Percentiles rank a stretch among this genome's conserved stretches.
Evolutionary conservation across 2,888 invertebrate species (phyloP).

Genomic region (Osedax frankpressi): DNA sequence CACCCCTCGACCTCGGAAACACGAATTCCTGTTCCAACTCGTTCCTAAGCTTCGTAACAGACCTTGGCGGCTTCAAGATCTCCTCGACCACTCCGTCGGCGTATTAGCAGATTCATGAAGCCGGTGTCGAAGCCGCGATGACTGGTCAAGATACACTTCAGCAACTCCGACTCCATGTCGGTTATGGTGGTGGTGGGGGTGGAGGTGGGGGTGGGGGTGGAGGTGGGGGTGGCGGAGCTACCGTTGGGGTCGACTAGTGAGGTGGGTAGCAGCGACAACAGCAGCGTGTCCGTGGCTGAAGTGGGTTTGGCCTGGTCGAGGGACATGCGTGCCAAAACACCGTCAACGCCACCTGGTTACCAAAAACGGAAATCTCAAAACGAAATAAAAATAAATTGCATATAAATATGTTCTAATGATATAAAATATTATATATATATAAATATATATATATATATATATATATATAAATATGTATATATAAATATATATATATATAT

Average conservation of each 20-base stretch:
- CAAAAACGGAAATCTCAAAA: no score
- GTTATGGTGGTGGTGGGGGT: neutral
- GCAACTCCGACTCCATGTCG: no score
- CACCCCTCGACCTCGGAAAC: no score
- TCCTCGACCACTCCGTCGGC: constrained; percentile 58
- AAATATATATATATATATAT: no score
- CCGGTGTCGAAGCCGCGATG: constrained; percentile 57
- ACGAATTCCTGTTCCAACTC: no score
- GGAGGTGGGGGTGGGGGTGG: neutral
- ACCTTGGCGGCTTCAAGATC: constrained; percentile 53
- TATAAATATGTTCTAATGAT: no score
- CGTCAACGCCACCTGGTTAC: neutral
- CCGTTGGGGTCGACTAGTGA: no score
- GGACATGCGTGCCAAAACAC: constrained; percentile 51
- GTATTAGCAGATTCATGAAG: constrained; percentile 75
- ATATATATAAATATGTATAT: no score
- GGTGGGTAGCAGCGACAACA: constrained; percentile 61
- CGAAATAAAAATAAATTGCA: no score
- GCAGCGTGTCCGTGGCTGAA: constrained; percentile 64
- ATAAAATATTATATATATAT: no score
- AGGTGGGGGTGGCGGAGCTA: neutral
- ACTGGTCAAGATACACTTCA: neutral
- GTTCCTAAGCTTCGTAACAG: no score
- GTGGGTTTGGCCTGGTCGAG: constrained; percentile 58
- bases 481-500: no score